Evolutionary conservation across 2,797 vertebrate genomes (phyloP), one percentile per base, ranked within the genome.

Genomic region (Sebastes taczanowskii): DNA sequence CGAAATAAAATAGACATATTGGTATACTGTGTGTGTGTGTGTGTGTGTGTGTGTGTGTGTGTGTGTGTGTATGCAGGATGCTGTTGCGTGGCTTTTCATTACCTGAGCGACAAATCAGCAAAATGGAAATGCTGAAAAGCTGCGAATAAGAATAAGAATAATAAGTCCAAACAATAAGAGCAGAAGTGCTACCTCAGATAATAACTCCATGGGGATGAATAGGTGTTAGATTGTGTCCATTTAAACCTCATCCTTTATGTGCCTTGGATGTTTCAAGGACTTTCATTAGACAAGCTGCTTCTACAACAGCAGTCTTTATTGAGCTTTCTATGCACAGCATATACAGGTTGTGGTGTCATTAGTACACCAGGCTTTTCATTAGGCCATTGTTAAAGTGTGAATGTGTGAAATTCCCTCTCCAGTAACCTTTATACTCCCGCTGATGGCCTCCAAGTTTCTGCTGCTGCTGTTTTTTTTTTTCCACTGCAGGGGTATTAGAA

Each of bases 391-490:
- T 80, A 34, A 69, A 70, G 75, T 75, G 67, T 70, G 87, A 61
- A 60, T 74, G 83, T 79, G 67, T 84, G 82, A 85, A 64, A 81
- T 53, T 60, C 46, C 64, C 65, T 78, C 46, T 42, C 70, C 76
- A 6, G 69, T 77, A 83, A 91, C 85, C 85, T 84, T 87, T 90
- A 78, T 20, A 75, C 80, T 78, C 56, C 69, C n/a, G n/a, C 74
- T 80, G 72, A 84, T 82, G 68, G 83, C 79, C 74, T 80, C 42
- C 20, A 58, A 62, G 46, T 81, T 82, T 74, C 84, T 66, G 80
- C 81, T 74, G 74, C 72, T 55, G 76, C 78, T 53, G 67, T 69
- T 77, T 65, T 55, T 52, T 65, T 34, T 71, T 74, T 65, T 14
- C 59, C 87, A 77, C 78, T 69, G 78, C 86, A 60, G 81, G 46